A percentile compares a stretch with the other conserved stretches of the same genome.
Evolutionary conservation across 2,888 invertebrate genomes (phyloP).

Genomic region (Tribolium freemani): DNA sequence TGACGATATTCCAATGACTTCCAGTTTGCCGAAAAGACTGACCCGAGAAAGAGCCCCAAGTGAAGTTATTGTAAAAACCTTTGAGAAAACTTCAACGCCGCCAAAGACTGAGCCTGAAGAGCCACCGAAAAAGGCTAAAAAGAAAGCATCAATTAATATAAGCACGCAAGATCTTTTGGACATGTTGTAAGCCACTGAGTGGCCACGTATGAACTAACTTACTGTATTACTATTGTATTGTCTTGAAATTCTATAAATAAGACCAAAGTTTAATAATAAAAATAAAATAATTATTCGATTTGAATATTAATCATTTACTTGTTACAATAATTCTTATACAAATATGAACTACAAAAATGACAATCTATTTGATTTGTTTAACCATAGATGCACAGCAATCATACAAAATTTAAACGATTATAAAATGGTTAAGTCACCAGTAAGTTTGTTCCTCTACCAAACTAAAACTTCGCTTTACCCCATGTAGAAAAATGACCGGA

Average conservation of each 20-base stretch:
- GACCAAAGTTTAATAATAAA: conserved; percentile 31
- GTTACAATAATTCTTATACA: conserved; percentile 55
- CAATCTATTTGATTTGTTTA: conserved; percentile 43
- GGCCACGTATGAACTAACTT: background rate
- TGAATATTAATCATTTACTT: conserved; percentile 38
- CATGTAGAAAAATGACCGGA: conserved; percentile 15
- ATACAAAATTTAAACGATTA: conserved; percentile 45
- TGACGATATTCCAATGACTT: conserved; percentile 9
- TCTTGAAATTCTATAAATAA: conserved; percentile 3
- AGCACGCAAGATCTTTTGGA: conserved; percentile 61
- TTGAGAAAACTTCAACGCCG: conserved; percentile 6
- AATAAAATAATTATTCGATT: conserved; percentile 20
- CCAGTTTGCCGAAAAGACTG: background rate
- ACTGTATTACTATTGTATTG: background rate
- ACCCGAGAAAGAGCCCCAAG: background rate
- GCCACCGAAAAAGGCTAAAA: conserved; percentile 7
- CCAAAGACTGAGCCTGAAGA: conserved; percentile 21
- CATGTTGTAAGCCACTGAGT: conserved; percentile 42
- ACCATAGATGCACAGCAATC: conserved; percentile 41
- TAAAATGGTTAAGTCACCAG: conserved; percentile 18
- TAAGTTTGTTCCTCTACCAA: conserved; percentile 37
- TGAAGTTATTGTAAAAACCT: background rate
- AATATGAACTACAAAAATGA: conserved; percentile 56
- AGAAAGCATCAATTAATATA: conserved; percentile 50
- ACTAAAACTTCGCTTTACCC: conserved; percentile 32